Percentiles rank a stretch among this genome's conserved stretches.
phyloP scores from a whole-genome alignment of 2,113 vertebrate species.

The Pangasianodon gigas region DNA sequence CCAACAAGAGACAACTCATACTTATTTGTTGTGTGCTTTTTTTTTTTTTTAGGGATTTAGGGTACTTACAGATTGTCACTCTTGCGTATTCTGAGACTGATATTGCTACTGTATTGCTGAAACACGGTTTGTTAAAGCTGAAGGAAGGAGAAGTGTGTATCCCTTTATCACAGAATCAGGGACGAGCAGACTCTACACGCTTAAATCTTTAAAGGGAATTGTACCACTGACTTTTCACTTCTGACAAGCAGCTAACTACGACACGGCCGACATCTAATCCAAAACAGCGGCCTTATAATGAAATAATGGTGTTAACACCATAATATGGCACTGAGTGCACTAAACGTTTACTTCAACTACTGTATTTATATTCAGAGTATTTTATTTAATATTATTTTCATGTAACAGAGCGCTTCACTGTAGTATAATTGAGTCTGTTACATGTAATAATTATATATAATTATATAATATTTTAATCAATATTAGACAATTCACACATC shows the following conservation, averaged over 20 bases:
- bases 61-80: neutral
- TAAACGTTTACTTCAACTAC: slow-evolving; percentile 34
- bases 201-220: slow-evolving; percentile 26
- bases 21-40: neutral
- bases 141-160: neutral
- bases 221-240: neutral
- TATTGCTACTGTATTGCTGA: neutral
- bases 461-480: neutral
- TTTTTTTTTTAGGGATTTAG: too few relatives aligned
- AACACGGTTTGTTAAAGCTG: neutral
- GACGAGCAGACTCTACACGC: neutral
- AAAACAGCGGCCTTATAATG: slow-evolving; percentile 20
- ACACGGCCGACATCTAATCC: neutral
- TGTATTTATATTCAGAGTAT: slow-evolving; percentile 35
- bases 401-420: neutral
- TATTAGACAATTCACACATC: neutral
- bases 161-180: neutral
- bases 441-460: neutral
- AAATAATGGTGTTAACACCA: slow-evolving; percentile 17
- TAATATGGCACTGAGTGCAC: slow-evolving; percentile 29
- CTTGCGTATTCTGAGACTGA: neutral
- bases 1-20: neutral
- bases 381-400: slow-evolving; percentile 39
- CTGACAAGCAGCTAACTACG: slow-evolving; percentile 38
- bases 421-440: neutral